Conservation (phyloP, 2,888 invertebrate species). For the Volucella bombylans region DNA sequence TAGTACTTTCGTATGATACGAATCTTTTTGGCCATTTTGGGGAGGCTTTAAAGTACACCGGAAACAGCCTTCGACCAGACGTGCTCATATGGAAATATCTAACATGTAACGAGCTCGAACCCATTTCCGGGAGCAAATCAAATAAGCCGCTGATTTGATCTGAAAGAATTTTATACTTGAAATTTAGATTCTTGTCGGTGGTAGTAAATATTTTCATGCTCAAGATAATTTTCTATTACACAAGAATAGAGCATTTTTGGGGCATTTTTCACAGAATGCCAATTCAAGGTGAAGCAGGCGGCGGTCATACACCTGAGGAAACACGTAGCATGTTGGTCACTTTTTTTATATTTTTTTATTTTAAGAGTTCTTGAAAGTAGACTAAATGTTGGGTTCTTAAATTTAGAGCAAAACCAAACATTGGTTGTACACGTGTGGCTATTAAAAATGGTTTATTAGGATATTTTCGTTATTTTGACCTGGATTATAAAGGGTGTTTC, state of each 20-base stretch:
- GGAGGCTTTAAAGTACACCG: constrained; percentile 26
- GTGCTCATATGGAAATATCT: constrained; percentile 70
- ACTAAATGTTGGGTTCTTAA: too few relatives aligned
- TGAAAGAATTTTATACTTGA: constrained; percentile 47
- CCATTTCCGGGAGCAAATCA: constrained; percentile 71
- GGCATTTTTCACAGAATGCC: background rate
- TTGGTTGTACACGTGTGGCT: too few relatives aligned
- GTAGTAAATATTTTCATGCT: constrained; percentile 60
- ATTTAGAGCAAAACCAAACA: too few relatives aligned
- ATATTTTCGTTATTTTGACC: too few relatives aligned
- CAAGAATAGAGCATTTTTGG: background rate
- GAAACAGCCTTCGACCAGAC: constrained; percentile 34
- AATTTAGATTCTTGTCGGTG: constrained; percentile 65
- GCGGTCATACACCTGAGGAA: background rate
- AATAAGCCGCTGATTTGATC: constrained; percentile 65
- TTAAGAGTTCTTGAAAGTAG: background rate
- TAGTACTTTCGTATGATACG: constrained; percentile 67
- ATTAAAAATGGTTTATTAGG: too few relatives aligned
- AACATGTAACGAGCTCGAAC: constrained; percentile 66
- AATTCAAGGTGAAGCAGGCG: background rate
- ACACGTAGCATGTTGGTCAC: background rate
- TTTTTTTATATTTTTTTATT: background rate
- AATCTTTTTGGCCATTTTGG: constrained; percentile 48
- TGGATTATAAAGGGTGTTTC: too few relatives aligned
- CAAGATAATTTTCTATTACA: constrained; percentile 33